Evolutionary conservation across 2,797 vertebrate genomes (phyloP), one percentile per base, ranked within the genome.

Genomic region (Falco peregrinus): DNA sequence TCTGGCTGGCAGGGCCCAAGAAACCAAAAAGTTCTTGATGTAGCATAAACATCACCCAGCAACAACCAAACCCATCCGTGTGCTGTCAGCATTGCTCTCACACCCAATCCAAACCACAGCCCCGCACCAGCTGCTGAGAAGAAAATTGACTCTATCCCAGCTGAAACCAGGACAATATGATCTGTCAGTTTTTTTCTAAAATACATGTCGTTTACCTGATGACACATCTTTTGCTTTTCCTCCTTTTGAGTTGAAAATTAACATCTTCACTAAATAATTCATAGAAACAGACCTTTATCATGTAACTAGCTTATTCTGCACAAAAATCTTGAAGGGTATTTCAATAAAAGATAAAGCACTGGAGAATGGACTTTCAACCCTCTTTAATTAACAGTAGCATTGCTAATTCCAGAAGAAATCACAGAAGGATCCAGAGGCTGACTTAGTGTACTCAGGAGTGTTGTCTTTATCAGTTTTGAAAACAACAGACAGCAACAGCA

Each of bases 251-350:
- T 48, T 39, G 11, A 87, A 89, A 97, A 71, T 65, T 63, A 95
- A 91, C 60, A 94, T 61, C 61, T 68, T 94, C 57, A 77, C 78
- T 96, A 97, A 95, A 97, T 95, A 97, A 96, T 97, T 97, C 95
- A 95, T 96, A 86, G 77, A 57, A 84, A n/a, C 45, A 90, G 84
- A 63, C 51, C 43, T 84, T 93, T 95, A 89, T 59, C 13, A 1
- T 45, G 70, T 95, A 83, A 95, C 79, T 87, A 80, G 69, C 93
- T 97, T 96, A 96, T 97, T 97, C 95, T 97, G 96, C 96, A 96
- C 76, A 94, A 97, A 95, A 92, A n/a, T 68, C 84, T 96, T 93
- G 96, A 97, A 94, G 80, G 87, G 71, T 94, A 91, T 92, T 95
- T 96, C 81, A 89, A 87, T 96, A 93, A 96, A 96, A 97, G 60